Base-by-base conservation (phyloP, 2,113 vertebrate species). In the Typhlomys cinereus region DNA sequence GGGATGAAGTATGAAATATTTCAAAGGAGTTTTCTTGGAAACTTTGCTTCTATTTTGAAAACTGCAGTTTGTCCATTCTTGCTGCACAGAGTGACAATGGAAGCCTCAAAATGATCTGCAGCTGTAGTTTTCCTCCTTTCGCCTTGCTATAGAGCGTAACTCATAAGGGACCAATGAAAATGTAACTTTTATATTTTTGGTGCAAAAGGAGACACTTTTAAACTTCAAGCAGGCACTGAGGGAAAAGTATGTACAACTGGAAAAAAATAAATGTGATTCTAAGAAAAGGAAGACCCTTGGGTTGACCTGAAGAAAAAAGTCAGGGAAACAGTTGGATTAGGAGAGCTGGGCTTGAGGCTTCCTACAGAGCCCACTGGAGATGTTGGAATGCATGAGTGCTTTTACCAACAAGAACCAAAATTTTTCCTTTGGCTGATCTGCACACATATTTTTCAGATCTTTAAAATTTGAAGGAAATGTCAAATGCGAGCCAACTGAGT, bases 401-500 rank as follows among this genome's bases (percentile, higher is more conserved):
- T 94, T 76, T 50, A 12, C n/a, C 81, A 90, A 92, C 52, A 50
- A 29, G 71, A 91, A 89, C 50, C 67, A 70, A 39, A n/a, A 29
- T 39, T 94, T 85, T 70, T 69, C 36, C 41, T 87, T 54, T 71
- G 85, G 84, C 67, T 64, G 59, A 93, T 93, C 94, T 90, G 46
- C 7, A 34, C 75, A 70, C 64, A 34, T 96, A 79, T 89, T 90
- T 78, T 84, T 74, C 86, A 82, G 74, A 85, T 81, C 88, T 84
- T 88, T 64, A 91, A 70, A 69, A 80, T 34, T 71, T 94, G 76
- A 85, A 86, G 73, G 79, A 78, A 81, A 87, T 90, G 66, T 89
- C 88, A 95, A 96, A 29, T 62, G 25, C 88, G 66, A 97, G 90
- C 90, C 95, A 96, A 94, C 85, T 85, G 91, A 70, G 93, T 83